Evolutionary conservation across 2,888 invertebrate genomes (phyloP).

Genomic region (Chorisops tibialis): DNA sequence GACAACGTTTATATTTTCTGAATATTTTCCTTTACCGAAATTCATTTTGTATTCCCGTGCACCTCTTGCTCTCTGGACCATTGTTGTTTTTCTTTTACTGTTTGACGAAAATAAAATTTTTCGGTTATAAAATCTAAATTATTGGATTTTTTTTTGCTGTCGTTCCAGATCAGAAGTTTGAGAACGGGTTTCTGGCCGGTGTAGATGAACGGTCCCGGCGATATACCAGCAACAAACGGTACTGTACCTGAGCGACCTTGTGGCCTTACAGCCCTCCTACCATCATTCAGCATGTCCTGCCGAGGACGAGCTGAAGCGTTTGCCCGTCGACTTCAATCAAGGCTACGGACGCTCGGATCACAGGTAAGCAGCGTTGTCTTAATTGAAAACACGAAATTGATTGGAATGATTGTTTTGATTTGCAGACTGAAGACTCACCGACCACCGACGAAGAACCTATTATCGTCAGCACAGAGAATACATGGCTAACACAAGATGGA

Average conservation of each 20-base stretch:
- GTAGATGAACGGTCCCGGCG: constrained; percentile 51
- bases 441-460: constrained; percentile 47
- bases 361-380: constrained; percentile 44
- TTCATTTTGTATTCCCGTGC: too few relatives aligned
- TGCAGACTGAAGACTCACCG: constrained; percentile 39
- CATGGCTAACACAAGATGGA: constrained; percentile 47
- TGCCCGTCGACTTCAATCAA: constrained; percentile 71
- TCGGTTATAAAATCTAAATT: too few relatives aligned
- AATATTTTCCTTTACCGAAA: too few relatives aligned
- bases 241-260: constrained; percentile 58
- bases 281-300: constrained; percentile 65
- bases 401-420: constrained; percentile 20
- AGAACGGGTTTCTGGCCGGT: background rate
- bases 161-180: background rate
- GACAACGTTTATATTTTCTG: too few relatives aligned
- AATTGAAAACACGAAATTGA: background rate
- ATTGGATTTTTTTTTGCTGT: too few relatives aligned
- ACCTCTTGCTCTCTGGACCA: too few relatives aligned
- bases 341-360: constrained; percentile 67
- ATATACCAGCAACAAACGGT: constrained; percentile 47
- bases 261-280: constrained; percentile 66
- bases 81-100: too few relatives aligned
- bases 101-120: too few relatives aligned
- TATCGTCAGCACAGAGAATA: constrained; percentile 44
- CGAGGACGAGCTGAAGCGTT: constrained; percentile 77